Evolutionary conservation across 2,888 invertebrate genomes (phyloP).

Genomic region (Drosophila planitibia): DNA sequence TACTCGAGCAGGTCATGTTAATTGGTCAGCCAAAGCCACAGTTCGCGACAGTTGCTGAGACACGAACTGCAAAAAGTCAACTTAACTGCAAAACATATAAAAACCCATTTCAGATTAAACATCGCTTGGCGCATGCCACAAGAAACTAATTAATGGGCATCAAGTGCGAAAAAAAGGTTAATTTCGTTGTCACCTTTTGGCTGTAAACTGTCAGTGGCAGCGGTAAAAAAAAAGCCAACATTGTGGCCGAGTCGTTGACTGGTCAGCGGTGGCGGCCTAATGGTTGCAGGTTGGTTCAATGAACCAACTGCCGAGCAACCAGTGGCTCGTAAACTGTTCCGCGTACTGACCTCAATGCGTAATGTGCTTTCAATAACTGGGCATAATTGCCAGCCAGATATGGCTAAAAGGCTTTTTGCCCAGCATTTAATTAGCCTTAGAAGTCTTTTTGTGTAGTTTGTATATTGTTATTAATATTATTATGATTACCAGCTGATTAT

Average conservation of each 20-base stretch:
- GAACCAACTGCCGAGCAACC: slow-evolving; percentile 35
- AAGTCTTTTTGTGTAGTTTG: slow-evolving; percentile 20
- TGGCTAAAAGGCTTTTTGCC: slow-evolving; percentile 17
- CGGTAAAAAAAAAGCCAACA: slow-evolving; percentile 37
- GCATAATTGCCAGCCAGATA: slow-evolving; percentile 30
- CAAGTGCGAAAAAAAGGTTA: slow-evolving; percentile 61
- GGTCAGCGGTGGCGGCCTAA: slow-evolving; percentile 30
- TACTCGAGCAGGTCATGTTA: slow-evolving; percentile 24
- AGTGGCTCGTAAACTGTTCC: slow-evolving; percentile 47
- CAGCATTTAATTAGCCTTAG: slow-evolving; percentile 43
- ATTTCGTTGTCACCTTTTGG: slow-evolving; percentile 40
- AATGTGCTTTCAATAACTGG: slow-evolving; percentile 46
- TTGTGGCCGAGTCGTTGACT: slow-evolving; percentile 33
- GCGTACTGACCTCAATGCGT: slow-evolving; percentile 40
- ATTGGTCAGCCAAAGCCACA: slow-evolving; percentile 12
- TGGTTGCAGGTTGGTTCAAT: slow-evolving; percentile 46
- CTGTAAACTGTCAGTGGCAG: slow-evolving; percentile 66
- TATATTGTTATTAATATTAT: not conserved
- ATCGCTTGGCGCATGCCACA: slow-evolving; percentile 63
- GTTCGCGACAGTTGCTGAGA: slow-evolving; percentile 5
- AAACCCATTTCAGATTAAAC: slow-evolving; percentile 43
- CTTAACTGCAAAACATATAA: slow-evolving; percentile 8
- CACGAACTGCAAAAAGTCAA: not conserved
- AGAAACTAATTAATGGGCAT: slow-evolving; percentile 66
- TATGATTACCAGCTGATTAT: slow-evolving; percentile 53